These are phyloP conservation scores for Brachyhypopomus gauderio DNA, from an alignment of 2,113 vertebrate species.

Conservation along the genomic window DNA sequence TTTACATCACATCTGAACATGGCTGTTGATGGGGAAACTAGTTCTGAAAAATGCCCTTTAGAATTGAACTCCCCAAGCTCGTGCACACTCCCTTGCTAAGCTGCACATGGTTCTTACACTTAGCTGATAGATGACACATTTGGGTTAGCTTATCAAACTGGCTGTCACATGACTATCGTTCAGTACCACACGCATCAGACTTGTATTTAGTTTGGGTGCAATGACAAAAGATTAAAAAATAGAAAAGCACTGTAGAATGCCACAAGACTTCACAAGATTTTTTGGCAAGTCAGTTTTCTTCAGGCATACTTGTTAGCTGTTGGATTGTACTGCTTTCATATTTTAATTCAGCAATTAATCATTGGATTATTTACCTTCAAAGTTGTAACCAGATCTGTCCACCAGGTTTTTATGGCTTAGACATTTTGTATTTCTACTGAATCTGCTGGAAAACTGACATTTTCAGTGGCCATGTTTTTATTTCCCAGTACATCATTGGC, in stretches of 20 bases:
- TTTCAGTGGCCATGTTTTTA: too few relatives aligned
- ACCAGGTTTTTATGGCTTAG: too few relatives aligned
- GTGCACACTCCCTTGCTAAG: background rate
- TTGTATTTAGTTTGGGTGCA: background rate
- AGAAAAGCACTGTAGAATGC: too few relatives aligned
- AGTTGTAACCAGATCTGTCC: too few relatives aligned
- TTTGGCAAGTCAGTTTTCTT: too few relatives aligned
- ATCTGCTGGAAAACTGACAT: too few relatives aligned
- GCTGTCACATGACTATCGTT: background rate
- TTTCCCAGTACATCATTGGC: too few relatives aligned
- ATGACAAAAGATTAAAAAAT: background rate
- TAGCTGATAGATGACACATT: slow-evolving; percentile 52
- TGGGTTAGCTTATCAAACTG: slow-evolving; percentile 38
- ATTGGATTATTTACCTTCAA: too few relatives aligned
- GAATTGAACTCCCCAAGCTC: background rate
- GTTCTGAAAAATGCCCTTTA: background rate
- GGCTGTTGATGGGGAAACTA: background rate
- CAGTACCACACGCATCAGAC: slow-evolving; percentile 11
- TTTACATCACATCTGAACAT: background rate
- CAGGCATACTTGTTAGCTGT: too few relatives aligned
- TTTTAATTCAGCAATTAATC: too few relatives aligned
- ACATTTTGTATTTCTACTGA: too few relatives aligned
- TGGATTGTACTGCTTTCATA: too few relatives aligned
- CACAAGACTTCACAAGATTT: background rate
- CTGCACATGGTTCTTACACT: background rate